Conservation (phyloP, 2,888 invertebrate genomes). For the Tetanocera ferruginea region DNA sequence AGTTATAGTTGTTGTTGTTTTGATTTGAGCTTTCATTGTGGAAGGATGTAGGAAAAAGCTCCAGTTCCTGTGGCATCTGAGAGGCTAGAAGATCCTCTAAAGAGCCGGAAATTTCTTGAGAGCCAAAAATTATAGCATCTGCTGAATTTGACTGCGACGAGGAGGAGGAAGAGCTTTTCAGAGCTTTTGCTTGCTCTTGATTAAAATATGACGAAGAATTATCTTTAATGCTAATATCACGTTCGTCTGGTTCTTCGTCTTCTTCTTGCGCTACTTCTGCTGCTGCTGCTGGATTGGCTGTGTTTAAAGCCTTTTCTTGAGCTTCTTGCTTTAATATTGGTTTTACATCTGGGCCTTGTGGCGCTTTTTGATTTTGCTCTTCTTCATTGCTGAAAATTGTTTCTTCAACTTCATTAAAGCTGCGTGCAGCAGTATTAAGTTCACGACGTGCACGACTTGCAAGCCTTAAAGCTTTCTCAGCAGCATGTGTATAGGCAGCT, state of each 20-base stretch:
- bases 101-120: conserved; percentile 24
- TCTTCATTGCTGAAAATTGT: not conserved
- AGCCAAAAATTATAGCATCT: not conserved
- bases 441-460: not conserved
- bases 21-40: conserved; percentile 31
- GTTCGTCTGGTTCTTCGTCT: conserved; percentile 9
- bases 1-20: conserved; percentile 5
- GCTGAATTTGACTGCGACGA: not conserved
- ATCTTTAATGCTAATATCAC: conserved; percentile 20
- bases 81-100: conserved; percentile 5
- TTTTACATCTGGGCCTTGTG: not conserved
- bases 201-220: conserved; percentile 1
- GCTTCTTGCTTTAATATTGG: too few relatives aligned
- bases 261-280: not conserved
- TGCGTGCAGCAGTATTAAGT: not conserved
- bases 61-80: not conserved
- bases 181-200: not conserved
- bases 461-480: conserved; percentile 26
- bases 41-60: not conserved
- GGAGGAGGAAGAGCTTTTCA: not conserved
- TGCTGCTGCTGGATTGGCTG: not conserved
- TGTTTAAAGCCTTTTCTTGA: not conserved
- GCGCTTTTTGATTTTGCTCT: not conserved
- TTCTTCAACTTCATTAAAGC: conserved; percentile 1
- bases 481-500: conserved; percentile 28